Percentiles rank a stretch among this genome's conserved stretches.
Evolutionary conservation across 1,140 invertebrate species (phyloP).

Genomic region (Glomeris maerens): DNA sequence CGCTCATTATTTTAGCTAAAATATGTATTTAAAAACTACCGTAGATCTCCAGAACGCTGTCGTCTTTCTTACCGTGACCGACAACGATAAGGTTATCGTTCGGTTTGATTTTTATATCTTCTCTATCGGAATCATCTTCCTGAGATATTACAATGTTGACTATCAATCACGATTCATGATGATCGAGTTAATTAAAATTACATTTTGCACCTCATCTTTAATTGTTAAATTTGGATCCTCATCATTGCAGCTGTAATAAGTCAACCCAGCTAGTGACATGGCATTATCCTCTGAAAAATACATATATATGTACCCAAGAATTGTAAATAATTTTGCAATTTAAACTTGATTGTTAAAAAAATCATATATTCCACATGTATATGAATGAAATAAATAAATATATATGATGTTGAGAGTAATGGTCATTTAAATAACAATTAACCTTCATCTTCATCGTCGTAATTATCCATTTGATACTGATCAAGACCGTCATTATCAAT

Average conservation of each 20-base stretch:
- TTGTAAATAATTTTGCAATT: conserved; percentile 16
- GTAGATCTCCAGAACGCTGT: conserved; percentile 71
- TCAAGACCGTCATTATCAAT: conserved; percentile 33
- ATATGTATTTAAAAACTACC: conserved; percentile 36
- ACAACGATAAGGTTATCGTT: conserved; percentile 79
- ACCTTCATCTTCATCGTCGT: conserved; percentile 49
- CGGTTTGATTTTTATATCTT: conserved; percentile 78
- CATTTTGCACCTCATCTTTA: conserved; percentile 39
- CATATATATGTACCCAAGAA: too few species aligned
- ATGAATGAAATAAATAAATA: conserved; percentile 12
- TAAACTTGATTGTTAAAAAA: too few species aligned
- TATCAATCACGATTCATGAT: not conserved
- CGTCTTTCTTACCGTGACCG: conserved; percentile 72
- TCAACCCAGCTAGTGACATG: conserved; percentile 36
- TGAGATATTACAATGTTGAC: conserved; percentile 1
- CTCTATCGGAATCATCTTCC: conserved; percentile 49
- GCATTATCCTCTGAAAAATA: conserved; percentile 24
- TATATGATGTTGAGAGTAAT: conserved; percentile 11
- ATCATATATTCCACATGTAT: too few species aligned
- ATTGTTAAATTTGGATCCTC: conserved; percentile 44
- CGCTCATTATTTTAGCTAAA: conserved; percentile 2
- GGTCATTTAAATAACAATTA: conserved; percentile 14
- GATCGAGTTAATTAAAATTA: not conserved
- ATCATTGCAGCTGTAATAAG: conserved; percentile 35
- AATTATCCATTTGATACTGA: conserved; percentile 44